Conservation (phyloP, 2,797 vertebrate species). For the Apogon hyalosoma region DNA sequence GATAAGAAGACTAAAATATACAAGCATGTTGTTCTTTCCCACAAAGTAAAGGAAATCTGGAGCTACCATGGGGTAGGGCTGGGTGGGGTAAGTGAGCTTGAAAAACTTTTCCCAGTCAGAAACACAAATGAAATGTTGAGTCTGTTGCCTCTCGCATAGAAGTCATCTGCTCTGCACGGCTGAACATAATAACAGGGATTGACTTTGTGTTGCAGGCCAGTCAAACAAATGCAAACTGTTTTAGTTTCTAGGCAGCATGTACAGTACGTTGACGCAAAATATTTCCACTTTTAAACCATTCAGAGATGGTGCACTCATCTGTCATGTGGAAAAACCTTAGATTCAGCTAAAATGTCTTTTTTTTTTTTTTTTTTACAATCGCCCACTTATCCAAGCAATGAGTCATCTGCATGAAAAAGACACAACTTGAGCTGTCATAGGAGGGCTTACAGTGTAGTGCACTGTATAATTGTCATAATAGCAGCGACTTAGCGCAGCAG, state of each 20-base stretch:
- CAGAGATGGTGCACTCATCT: slow-evolving; percentile 9
- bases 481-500: slow-evolving; percentile 53
- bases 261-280: slow-evolving; percentile 20
- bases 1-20: slow-evolving; percentile 75
- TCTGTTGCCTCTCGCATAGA: slow-evolving; percentile 61
- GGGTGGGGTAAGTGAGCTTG: slow-evolving; percentile 32
- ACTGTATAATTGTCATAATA: slow-evolving; percentile 55
- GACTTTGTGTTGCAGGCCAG: slow-evolving; percentile 46
- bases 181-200: slow-evolving; percentile 78
- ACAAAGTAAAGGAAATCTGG: slow-evolving; percentile 75
- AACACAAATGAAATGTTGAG: slow-evolving; percentile 71
- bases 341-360: slow-evolving; percentile 15
- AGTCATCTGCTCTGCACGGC: slow-evolving; percentile 68
- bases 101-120: slow-evolving; percentile 49
- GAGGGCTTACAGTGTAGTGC: neutral
- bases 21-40: slow-evolving; percentile 74
- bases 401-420: slow-evolving; percentile 32
- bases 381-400: slow-evolving; percentile 13
- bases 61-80: slow-evolving; percentile 34
- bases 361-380: slow-evolving; percentile 6
- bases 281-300: slow-evolving; percentile 39
- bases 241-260: slow-evolving; percentile 25
- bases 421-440: slow-evolving; percentile 30
- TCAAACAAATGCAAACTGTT: slow-evolving; percentile 47
- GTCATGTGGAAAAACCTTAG: slow-evolving; percentile 42